phyloP scores from a whole-genome alignment of 2,113 vertebrate genomes.

The Patagioenas fasciata region DNA sequence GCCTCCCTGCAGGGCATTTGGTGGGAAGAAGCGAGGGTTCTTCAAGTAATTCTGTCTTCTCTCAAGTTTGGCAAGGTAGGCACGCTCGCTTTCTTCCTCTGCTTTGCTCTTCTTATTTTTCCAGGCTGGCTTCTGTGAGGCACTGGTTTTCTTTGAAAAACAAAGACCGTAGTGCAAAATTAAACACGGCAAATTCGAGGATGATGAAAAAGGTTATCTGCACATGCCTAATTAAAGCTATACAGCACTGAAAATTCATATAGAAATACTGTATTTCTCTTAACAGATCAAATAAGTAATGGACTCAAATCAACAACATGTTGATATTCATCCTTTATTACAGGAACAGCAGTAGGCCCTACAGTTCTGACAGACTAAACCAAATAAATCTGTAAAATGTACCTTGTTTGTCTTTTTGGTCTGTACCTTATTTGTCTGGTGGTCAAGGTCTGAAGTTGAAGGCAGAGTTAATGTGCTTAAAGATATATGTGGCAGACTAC shows the following conservation, averaged over 20 bases:
- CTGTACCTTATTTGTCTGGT: constrained; percentile 4
- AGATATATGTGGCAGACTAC: constrained; percentile 10
- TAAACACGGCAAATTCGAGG: background rate
- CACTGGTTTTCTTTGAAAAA: constrained; percentile 60
- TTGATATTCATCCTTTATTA: background rate
- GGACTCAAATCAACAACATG: background rate
- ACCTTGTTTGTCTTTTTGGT: constrained; percentile 26
- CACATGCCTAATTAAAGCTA: background rate
- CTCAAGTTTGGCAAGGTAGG: constrained; percentile 71
- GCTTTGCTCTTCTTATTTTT: constrained; percentile 50
- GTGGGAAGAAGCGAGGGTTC: constrained; percentile 88
- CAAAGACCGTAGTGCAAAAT: background rate
- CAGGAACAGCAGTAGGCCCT: background rate
- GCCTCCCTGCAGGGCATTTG: constrained; percentile 71
- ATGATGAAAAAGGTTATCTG: background rate
- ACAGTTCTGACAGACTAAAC: background rate
- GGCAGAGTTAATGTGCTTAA: constrained; percentile 37
- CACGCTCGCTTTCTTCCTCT: constrained; percentile 44
- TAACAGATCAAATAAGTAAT: background rate
- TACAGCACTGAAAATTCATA: background rate
- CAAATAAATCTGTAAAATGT: background rate
- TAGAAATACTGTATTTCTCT: background rate
- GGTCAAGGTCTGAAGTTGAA: background rate
- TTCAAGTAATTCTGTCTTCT: constrained; percentile 78
- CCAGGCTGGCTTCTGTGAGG: constrained; percentile 46